Conservation (phyloP, 1,140 invertebrate genomes). For the Drosophila equinoxialis region DNA sequence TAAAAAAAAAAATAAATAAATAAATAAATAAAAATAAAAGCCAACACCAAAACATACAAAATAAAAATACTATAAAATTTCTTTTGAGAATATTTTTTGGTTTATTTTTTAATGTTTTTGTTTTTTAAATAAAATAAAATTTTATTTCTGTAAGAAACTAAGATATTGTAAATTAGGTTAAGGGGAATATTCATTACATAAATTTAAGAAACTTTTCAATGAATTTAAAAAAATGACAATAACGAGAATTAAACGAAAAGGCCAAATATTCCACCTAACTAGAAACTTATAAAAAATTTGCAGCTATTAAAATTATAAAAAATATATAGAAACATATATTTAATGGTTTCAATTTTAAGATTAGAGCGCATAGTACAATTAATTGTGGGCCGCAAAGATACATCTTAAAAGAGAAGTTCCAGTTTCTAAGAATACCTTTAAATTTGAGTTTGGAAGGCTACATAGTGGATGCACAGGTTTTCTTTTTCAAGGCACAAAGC, state of each 20-base stretch:
- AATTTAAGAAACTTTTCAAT: neutral
- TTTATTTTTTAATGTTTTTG: slow-evolving; percentile 56
- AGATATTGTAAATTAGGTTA: slow-evolving; percentile 41
- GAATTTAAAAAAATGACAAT: slow-evolving; percentile 21
- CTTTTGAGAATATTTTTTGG: slow-evolving; percentile 59
- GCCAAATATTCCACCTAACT: slow-evolving; percentile 28
- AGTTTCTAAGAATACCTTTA: slow-evolving; percentile 24
- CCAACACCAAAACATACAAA: slow-evolving; percentile 58
- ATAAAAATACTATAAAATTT: slow-evolving; percentile 42
- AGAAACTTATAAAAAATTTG: slow-evolving; percentile 52
- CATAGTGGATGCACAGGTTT: neutral
- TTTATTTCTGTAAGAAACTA: slow-evolving; percentile 72
- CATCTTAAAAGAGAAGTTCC: slow-evolving; percentile 19
- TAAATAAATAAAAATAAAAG: slow-evolving; percentile 12
- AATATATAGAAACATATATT: slow-evolving; percentile 54
- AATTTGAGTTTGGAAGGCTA: slow-evolving; percentile 23
- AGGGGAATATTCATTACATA: slow-evolving; percentile 32
- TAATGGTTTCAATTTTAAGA: slow-evolving; percentile 40
- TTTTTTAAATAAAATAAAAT: slow-evolving; percentile 71
- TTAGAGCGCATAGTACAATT: slow-evolving; percentile 31
- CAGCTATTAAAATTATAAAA: slow-evolving; percentile 73
- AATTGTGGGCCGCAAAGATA: neutral
- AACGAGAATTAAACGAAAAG: neutral
- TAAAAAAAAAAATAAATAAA: neutral
- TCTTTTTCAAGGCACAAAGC: slow-evolving; percentile 10